phyloP scores from a whole-genome alignment of 2,797 vertebrate species.

The Mormyrops attenuatus region DNA sequence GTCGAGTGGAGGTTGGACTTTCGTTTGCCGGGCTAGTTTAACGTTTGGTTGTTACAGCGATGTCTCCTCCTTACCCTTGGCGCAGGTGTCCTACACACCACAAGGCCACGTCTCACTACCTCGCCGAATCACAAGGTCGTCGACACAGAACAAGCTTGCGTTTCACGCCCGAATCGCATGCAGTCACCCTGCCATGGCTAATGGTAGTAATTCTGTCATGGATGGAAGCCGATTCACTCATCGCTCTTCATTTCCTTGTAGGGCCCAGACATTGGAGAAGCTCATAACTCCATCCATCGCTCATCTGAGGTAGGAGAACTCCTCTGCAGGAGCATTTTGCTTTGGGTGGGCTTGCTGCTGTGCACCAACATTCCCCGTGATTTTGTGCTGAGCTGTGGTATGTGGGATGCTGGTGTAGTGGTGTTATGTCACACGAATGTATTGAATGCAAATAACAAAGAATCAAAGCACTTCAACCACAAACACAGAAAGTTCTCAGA shows the following conservation, averaged over 20 bases:
- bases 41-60: background rate
- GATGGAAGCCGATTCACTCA: background rate
- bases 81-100: background rate
- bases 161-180: background rate
- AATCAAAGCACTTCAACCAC: background rate
- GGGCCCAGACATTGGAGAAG: background rate
- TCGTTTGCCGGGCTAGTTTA: background rate
- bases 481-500: background rate
- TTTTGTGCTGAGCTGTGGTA: background rate
- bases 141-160: background rate
- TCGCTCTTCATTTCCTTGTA: slow-evolving; percentile 12
- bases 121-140: background rate
- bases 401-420: slow-evolving; percentile 30
- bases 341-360: background rate
- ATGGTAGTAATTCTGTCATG: background rate
- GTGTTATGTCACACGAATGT: slow-evolving; percentile 39
- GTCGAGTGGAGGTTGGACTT: background rate
- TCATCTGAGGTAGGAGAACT: slow-evolving; percentile 9
- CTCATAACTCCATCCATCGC: slow-evolving; percentile 4
- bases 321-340: background rate
- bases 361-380: background rate
- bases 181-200: too few relatives aligned
- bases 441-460: slow-evolving; percentile 26
- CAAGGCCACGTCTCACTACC: background rate
- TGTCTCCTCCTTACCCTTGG: background rate